Base-by-base conservation (phyloP, 1,140 invertebrate species). In the Pararge aegeria region DNA sequence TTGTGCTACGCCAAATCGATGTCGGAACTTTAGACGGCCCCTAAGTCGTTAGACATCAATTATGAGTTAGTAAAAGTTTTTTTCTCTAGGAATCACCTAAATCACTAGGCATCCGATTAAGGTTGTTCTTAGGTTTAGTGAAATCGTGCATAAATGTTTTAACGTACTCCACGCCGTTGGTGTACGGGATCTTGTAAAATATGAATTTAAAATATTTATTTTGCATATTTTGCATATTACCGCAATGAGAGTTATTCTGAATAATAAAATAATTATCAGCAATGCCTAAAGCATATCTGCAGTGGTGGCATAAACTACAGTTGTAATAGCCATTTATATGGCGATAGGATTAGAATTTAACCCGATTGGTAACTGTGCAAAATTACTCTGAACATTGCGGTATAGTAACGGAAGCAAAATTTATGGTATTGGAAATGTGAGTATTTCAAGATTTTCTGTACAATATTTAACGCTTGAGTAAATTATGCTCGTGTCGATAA, bases 271-370 rank as follows among this genome's bases (percentile, higher is more conserved):
- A 78, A 78, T 83, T 75, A 77, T 68, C 65, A 50, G 65, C 66
- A 52, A 34, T 65, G 65, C 73, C 68, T 75, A 70, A 66, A 74
- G 71, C 55, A 70, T 40, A 57, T 34, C 60, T 61, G 63, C 61
- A 37, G 24, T 42, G 24, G 49, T 55, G 42, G 58, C 64, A 71
- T 74, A 66, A 76, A 70, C 72, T 73, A 78, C 78, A 75, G 61
- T 63, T 61, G 74, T 81, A 79, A 80, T 78, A 71, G 73, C 75
- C 75, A 79, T 77, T 75, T 80, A 80, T 82, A 80, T 80, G 77
- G 80, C 81, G 82, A 83, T 83, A 78, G 78, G 72, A 84, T 87
- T 84, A 84, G 84, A 83, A 86, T 84, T 85, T 81, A 84, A 84
- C 80, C 78, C 71, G 0, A 34, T 12, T n/a, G 9, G 75, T 73